Percentiles rank a stretch among this genome's conserved stretches.
These are phyloP conservation scores for Varanus komodoensis DNA, from an alignment of 2,113 vertebrate species.

Conservation along the genomic window DNA sequence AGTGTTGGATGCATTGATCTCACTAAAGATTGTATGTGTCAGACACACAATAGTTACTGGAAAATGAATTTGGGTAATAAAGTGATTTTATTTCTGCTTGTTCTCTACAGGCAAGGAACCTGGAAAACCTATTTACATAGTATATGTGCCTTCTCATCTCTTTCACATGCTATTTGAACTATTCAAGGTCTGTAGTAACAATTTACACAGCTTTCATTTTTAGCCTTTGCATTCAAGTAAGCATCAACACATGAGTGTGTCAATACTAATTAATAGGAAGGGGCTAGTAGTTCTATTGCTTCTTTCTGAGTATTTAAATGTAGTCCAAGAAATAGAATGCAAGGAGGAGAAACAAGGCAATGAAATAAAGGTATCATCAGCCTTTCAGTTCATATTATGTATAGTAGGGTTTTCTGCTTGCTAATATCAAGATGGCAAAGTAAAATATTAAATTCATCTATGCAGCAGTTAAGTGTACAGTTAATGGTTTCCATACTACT, in stretches of 20 bases:
- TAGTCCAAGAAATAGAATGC: neutral
- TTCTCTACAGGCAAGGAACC: conserved; percentile 82
- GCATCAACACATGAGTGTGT: neutral
- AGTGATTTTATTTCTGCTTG: neutral
- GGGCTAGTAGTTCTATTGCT: neutral
- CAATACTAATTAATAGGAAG: neutral
- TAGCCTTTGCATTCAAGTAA: too few species aligned
- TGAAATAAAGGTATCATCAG: neutral
- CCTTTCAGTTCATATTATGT: neutral
- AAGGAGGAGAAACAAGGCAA: neutral
- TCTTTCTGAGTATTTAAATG: neutral
- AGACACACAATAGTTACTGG: neutral
- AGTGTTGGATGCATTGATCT: neutral
- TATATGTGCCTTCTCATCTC: conserved; percentile 97
- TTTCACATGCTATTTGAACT: conserved; percentile 99
- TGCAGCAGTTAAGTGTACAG: neutral
- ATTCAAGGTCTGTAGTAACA: conserved; percentile 88
- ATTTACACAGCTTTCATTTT: neutral
- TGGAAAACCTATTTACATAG: conserved; percentile 86
- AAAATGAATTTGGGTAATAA: neutral
- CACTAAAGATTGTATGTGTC: neutral
- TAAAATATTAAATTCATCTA: neutral
- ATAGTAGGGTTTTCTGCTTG: neutral
- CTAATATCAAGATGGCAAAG: neutral
- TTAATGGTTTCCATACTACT: neutral